Percentiles rank a stretch among this genome's conserved stretches.
These are phyloP conservation scores for Lepeophtheirus nordmannii DNA, from an alignment of 2,888 invertebrate genomes.

Conservation along the genomic window DNA sequence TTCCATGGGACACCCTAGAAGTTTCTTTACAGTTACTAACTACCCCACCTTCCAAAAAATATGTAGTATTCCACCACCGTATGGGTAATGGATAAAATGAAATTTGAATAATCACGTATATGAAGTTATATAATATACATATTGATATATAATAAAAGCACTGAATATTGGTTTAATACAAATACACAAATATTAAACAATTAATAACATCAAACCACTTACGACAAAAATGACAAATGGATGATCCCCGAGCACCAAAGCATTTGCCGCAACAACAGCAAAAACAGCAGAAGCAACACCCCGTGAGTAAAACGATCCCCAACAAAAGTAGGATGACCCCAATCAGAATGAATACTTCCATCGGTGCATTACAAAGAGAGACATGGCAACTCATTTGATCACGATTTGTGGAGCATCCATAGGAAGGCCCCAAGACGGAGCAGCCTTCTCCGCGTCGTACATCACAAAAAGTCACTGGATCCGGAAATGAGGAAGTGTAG, in stretches of 20 bases:
- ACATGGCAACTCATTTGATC: constrained; percentile 1
- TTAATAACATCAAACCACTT: not conserved
- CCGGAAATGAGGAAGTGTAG: not conserved
- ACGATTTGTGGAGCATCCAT: not conserved
- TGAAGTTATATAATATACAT: too few species aligned
- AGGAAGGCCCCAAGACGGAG: not conserved
- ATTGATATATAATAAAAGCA: too few species aligned
- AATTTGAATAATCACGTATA: too few species aligned
- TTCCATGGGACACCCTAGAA: too few species aligned
- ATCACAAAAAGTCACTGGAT: not conserved
- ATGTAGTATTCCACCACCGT: too few species aligned
- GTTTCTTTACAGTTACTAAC: too few species aligned
- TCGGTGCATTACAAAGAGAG: not conserved
- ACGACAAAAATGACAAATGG: constrained; percentile 6
- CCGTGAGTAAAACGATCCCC: not conserved
- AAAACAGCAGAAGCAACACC: not conserved
- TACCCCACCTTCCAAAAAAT: too few species aligned
- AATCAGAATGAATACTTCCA: not conserved
- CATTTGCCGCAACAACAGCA: not conserved
- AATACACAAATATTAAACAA: too few species aligned
- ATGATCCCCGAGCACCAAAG: not conserved
- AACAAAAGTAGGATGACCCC: not conserved
- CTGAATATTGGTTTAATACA: too few species aligned
- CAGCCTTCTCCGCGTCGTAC: not conserved
- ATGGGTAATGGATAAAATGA: too few species aligned